Evolutionary conservation across 2,797 vertebrate genomes (phyloP).

Genomic region (Jordanella pulchra): DNA sequence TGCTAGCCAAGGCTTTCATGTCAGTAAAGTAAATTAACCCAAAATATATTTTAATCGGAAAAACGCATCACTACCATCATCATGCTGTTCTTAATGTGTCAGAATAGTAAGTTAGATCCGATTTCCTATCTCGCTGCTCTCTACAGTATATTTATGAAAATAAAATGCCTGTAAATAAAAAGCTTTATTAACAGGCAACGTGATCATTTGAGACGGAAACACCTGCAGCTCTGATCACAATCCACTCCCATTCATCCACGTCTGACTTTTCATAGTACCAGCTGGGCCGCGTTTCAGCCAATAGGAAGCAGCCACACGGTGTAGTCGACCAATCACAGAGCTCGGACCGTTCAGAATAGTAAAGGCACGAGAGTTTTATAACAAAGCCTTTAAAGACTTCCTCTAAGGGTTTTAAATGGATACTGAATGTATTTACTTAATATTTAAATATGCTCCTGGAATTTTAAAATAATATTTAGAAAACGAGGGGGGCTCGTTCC

Average conservation of each 20-base stretch:
- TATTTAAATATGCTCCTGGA: neutral
- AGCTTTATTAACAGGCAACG: neutral
- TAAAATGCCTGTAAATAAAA: neutral
- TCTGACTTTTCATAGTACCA: slow-evolving; percentile 42
- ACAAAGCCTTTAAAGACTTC: slow-evolving; percentile 16
- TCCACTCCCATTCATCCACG: slow-evolving; percentile 44
- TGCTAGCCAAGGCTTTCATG: no score
- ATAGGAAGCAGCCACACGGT: slow-evolving; percentile 83
- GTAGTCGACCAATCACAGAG: slow-evolving; percentile 72
- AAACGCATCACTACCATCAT: neutral
- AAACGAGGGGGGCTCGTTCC: accelerated
- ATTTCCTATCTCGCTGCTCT: neutral
- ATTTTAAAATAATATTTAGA: neutral
- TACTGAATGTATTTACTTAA: no score
- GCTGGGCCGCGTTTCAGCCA: slow-evolving; percentile 57
- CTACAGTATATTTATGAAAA: neutral
- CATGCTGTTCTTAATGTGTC: neutral
- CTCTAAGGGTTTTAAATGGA: neutral
- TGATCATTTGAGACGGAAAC: slow-evolving; percentile 25
- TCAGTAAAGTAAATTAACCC: no score
- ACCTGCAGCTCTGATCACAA: slow-evolving; percentile 19
- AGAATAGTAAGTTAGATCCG: neutral
- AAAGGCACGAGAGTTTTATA: slow-evolving; percentile 48
- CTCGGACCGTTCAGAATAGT: slow-evolving; percentile 58
- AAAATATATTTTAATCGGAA: neutral